These are phyloP conservation scores for Macrosiphum euphorbiae DNA, from an alignment of 2,888 invertebrate genomes.

Conservation along the genomic window DNA sequence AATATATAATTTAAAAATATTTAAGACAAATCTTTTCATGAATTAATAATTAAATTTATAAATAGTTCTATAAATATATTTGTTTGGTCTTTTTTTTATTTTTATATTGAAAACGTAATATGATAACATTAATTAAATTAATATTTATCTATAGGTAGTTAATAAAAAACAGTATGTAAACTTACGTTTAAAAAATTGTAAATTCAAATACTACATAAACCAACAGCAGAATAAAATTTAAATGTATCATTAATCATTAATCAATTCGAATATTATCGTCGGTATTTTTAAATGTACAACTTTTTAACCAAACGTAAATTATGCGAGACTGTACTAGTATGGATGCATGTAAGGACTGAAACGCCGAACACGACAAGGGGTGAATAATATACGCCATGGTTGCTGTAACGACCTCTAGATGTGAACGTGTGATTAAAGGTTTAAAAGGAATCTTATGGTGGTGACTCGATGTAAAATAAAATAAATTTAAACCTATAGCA, in stretches of 20 bases:
- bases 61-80: background rate
- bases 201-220: constrained; percentile 7
- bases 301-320: background rate
- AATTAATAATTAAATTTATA: background rate
- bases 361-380: background rate
- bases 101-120: background rate
- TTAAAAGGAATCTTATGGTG: background rate
- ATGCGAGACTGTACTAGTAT: constrained; percentile 10
- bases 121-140: background rate
- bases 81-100: background rate
- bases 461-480: background rate
- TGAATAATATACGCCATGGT: constrained; percentile 16
- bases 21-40: background rate
- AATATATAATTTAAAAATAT: background rate
- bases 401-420: constrained; percentile 59
- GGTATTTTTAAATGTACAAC: background rate
- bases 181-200: constrained; percentile 14
- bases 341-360: constrained; percentile 24
- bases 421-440: constrained; percentile 1
- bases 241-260: no score
- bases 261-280: background rate
- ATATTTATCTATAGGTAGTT: background rate
- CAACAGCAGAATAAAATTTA: background rate
- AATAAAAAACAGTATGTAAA: background rate
- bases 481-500: background rate